Evolutionary conservation across 2,797 vertebrate species (phyloP), one percentile per base, ranked within the genome.

Genomic region (Chelon auratus): DNA sequence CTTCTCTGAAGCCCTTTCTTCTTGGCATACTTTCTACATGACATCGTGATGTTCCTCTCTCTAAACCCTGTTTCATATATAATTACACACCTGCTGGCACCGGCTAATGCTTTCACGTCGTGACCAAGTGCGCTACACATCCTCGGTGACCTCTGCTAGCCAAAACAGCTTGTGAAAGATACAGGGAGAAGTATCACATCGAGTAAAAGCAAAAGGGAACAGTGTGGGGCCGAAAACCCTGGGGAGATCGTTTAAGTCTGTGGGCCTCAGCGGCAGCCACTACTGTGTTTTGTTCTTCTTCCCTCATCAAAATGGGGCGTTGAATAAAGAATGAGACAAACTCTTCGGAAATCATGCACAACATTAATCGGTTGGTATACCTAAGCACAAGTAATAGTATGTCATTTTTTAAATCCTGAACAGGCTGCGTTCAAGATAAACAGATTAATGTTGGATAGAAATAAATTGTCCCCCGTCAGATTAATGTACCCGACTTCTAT

Each of bases 71-170:
- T 90, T 91, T 92, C 89, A 86, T 91, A 85, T 91, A 90, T 90
- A 92, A 91, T 92, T 88, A 91, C 89, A 80, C 90, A 91, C 91
- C 91, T 91, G 89, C 90, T 89, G 90, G 90, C 76, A 69, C 55
- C 13, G 51, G 73, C 85, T 89, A 89, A 90, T 87, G 87, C 86
- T 74, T 90, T 87, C 85, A 73, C 56, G 50, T 86, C 17, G 77
- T 66, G 85, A 88, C 88, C 87, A 87, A 84, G 80, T 76, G 71
- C 52, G 71, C 75, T 72, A 87, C 91, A 85, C 50, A 61, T 89
- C 90, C 89, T 90, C 58, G 2, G 76, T 83, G 87, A 91, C 84
- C 89, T 90, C 80, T 33, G 80, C 85, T 81, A 80, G 75, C 77
- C 78, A 87, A 33, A 92, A 90, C 86, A 87, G 82, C 87, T 84